Evolutionary conservation across 2,113 vertebrate genomes (phyloP), one percentile per base, ranked within the genome.

Genomic region (Nasalis larvatus): DNA sequence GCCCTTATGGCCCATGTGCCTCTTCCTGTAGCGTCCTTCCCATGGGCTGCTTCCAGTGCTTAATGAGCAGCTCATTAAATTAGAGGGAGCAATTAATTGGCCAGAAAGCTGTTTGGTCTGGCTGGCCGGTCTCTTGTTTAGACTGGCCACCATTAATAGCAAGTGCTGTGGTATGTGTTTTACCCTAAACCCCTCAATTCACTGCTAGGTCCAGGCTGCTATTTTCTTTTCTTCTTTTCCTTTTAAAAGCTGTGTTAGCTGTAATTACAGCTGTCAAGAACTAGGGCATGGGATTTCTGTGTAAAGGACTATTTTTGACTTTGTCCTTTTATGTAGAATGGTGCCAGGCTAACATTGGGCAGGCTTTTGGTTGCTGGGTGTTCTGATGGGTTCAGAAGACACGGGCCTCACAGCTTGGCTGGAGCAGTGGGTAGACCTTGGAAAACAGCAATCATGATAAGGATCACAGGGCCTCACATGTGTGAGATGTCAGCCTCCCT

Each of bases 181-280:
- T 74, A 45, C 27, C 63, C 58, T 11, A 49, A 78, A 37, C n/a
- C 78, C 90, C 71, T n/a, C 93, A 76, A 85, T 89, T 95, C 89
- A 73, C 68, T 23, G 76, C 89, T 81, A 18, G 58, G 69, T 83
- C 81, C 18, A 12, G 93, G 73, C 89, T 85, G 82, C 87, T 97
- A n/a, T 96, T 96, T 96, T 93, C 92, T 89, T 69, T 71, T 82
- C 77, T 45, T 56, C 14, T 77, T 45, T 96, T 42, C 69, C 63
- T 97, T 96, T 85, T 81, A 94, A 63, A 96, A 45, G 83, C 86
- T 93, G 77, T 94, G 94, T 96, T 74, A 96, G 92, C 96, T 97
- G 76, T 96, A 93, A 96, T 95, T 93, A 93, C 7, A 76, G 73
- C 73, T 81, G 73, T 94, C 40, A 54, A 80, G 94, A 94, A 94